These are phyloP conservation scores for Scaptomyza montana DNA, from an alignment of 1,140 invertebrate genomes.

Conservation along the genomic window DNA sequence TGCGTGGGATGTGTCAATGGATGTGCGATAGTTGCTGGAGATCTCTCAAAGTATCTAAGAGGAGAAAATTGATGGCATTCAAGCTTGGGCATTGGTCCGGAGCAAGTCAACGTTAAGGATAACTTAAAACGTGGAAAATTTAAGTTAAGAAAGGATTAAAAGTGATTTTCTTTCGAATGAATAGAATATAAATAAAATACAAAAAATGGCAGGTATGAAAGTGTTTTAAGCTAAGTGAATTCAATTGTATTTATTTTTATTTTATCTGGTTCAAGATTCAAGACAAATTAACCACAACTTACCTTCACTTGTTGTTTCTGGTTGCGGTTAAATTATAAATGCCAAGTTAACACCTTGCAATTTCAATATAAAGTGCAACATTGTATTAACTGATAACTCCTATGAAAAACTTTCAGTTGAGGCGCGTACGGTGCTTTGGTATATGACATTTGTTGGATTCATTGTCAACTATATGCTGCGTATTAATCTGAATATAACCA, in stretches of 20 bases:
- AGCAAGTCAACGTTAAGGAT: conserved; percentile 18
- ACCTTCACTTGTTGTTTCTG: conserved; percentile 32
- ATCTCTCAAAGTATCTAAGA: conserved; percentile 21
- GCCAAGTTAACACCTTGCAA: neutral
- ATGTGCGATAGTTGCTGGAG: conserved; percentile 24
- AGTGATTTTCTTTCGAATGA: neutral
- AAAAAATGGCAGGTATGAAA: conserved; percentile 59
- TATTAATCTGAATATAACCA: conserved; percentile 93
- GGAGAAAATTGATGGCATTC: conserved; percentile 49
- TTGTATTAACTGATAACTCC: conserved; percentile 2
- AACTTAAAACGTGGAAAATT: no score
- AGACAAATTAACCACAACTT: conserved; percentile 56
- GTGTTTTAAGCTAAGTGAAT: neutral
- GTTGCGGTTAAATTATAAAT: conserved; percentile 2
- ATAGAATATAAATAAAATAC: neutral
- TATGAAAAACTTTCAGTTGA: conserved; percentile 56
- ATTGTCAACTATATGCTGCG: conserved; percentile 92
- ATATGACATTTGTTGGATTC: conserved; percentile 89
- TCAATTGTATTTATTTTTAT: conserved; percentile 32
- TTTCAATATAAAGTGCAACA: neutral
- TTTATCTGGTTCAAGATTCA: conserved; percentile 64
- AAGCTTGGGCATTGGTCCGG: conserved; percentile 45
- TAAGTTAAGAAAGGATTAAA: no score
- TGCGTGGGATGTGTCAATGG: conserved; percentile 46
- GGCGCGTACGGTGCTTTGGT: conserved; percentile 86